A percentile compares a stretch with the other conserved stretches of the same genome.
phyloP scores from a whole-genome alignment of 2,888 invertebrate genomes.

The Leuctra nigra region DNA sequence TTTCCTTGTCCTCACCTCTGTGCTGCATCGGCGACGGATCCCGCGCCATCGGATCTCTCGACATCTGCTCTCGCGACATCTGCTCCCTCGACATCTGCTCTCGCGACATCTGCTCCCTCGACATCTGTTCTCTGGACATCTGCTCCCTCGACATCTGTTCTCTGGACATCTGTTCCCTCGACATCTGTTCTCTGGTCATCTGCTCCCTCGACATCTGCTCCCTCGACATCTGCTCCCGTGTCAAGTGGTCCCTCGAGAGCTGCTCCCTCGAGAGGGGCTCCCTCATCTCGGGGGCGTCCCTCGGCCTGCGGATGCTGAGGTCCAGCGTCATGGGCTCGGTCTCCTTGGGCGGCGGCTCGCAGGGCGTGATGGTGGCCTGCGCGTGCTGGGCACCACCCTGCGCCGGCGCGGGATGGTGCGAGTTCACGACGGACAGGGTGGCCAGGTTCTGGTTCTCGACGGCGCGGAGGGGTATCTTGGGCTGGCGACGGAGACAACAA shows the following conservation, averaged over 20 bases:
- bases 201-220: no score
- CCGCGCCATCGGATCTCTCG: slow-evolving; percentile 14
- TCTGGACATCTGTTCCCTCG: no score
- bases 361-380: slow-evolving; percentile 62
- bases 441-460: slow-evolving; percentile 46
- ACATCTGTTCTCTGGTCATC: no score
- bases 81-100: no score
- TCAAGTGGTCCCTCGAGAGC: no score
- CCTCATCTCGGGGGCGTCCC: slow-evolving; percentile 35
- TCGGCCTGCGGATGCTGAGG: slow-evolving; percentile 66
- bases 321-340: slow-evolving; percentile 57
- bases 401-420: slow-evolving; percentile 36
- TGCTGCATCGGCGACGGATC: slow-evolving; percentile 23
- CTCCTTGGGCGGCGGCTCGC: slow-evolving; percentile 51
- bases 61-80: no score
- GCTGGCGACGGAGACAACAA: slow-evolving; percentile 31
- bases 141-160: no score
- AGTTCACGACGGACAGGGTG: slow-evolving; percentile 59
- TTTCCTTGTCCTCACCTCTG: slow-evolving; percentile 21
- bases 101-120: no score
- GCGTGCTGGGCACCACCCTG: slow-evolving; percentile 45
- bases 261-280: slow-evolving; percentile 22
- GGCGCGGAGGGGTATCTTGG: slow-evolving; percentile 33
- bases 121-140: no score
- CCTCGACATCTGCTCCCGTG: no score